These are phyloP conservation scores for Anthoscopus minutus DNA, from an alignment of 2,113 vertebrate genomes.

Conservation along the genomic window DNA sequence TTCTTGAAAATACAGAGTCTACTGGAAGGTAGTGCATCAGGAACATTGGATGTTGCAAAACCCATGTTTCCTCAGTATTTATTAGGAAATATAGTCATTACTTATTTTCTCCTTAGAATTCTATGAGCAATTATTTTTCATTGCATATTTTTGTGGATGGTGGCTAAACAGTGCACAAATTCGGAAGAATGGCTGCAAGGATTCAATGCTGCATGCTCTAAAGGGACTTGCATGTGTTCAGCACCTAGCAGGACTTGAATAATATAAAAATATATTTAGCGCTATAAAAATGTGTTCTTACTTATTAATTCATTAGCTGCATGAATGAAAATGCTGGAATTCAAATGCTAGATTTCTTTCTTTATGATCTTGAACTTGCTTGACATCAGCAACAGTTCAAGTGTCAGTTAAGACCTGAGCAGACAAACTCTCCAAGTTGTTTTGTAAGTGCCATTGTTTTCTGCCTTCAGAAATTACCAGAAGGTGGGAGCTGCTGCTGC, in stretches of 20 bases:
- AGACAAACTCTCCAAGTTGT: background rate
- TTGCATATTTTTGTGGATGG: background rate
- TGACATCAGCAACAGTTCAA: background rate
- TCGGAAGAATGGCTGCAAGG: background rate
- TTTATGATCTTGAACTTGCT: slow-evolving; percentile 33
- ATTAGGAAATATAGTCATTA: background rate
- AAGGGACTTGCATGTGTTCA: background rate
- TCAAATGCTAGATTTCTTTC: background rate
- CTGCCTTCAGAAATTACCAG: background rate
- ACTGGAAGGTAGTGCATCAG: background rate
- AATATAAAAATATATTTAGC: background rate
- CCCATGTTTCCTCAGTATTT: background rate
- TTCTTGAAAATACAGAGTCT: background rate
- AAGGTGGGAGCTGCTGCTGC: background rate
- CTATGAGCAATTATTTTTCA: background rate
- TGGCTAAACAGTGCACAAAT: background rate
- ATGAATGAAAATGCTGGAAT: background rate
- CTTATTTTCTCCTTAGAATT: background rate
- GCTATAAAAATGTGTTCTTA: background rate
- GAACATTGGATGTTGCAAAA: background rate
- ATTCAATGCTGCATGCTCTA: background rate
- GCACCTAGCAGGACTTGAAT: background rate
- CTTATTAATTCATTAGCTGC: background rate
- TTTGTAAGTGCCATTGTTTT: background rate
- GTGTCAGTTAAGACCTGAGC: background rate